Percentiles rank a stretch among this genome's conserved stretches.
These are phyloP conservation scores for Centroberyx gerrardi DNA, from an alignment of 2,797 vertebrate species.

Conservation along the genomic window DNA sequence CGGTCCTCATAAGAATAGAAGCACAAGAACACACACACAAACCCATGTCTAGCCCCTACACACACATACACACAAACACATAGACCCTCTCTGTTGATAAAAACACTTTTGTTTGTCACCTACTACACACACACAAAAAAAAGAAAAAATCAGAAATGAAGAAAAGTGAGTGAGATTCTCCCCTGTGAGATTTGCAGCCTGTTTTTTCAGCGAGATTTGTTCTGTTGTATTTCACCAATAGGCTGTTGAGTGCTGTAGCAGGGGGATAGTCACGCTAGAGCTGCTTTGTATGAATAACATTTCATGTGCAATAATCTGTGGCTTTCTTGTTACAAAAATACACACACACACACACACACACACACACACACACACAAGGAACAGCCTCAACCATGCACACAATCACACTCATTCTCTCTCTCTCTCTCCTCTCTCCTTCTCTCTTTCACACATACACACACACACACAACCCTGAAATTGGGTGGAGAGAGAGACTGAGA, in stretches of 20 bases:
- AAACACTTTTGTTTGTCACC: conserved; percentile 46
- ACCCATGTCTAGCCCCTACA: not conserved
- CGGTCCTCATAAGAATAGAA: not conserved
- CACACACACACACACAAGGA: conserved; percentile 34
- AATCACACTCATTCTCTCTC: conserved; percentile 58
- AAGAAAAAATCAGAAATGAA: conserved; percentile 56
- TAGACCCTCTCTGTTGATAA: conserved; percentile 41
- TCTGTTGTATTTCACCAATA: conserved; percentile 83
- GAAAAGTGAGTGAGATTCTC: conserved; percentile 66
- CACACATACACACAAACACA: not conserved
- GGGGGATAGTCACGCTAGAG: conserved; percentile 84
- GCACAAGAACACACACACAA: not conserved
- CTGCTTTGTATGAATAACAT: conserved; percentile 85
- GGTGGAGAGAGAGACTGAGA: conserved; percentile 8
- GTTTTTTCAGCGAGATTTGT: conserved; percentile 78
- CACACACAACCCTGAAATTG: conserved; percentile 8
- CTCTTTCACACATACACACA: not conserved
- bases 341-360: conserved; percentile 33
- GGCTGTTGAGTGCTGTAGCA: conserved; percentile 82
- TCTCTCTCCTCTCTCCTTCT: conserved; percentile 21
- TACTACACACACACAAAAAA: conserved; percentile 20
- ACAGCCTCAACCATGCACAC: conserved; percentile 55
- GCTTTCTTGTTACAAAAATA: conserved; percentile 78
- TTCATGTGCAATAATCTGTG: conserved; percentile 86
- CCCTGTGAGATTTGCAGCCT: conserved; percentile 72